phyloP scores from a whole-genome alignment of 1,140 invertebrate species.

The Cotesia typhae region DNA sequence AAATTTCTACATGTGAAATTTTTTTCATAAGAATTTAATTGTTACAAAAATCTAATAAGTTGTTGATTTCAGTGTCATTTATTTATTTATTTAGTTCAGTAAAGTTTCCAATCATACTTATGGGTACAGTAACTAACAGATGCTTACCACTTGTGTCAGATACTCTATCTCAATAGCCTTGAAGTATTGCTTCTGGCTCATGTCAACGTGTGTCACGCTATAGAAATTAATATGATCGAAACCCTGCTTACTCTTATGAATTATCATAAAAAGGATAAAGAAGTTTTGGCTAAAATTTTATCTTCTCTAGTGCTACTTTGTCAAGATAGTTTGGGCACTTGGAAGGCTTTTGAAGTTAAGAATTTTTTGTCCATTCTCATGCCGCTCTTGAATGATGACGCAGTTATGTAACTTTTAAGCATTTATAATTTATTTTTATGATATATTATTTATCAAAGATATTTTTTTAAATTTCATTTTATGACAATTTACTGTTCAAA shows the following conservation, averaged over 20 bases:
- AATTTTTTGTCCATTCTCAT: slow-evolving; percentile 41
- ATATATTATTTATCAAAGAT: neutral
- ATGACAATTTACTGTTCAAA: too few relatives aligned
- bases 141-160: slow-evolving; percentile 34
- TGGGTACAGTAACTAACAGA: neutral
- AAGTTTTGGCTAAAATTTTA: slow-evolving; percentile 38
- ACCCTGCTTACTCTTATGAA: slow-evolving; percentile 40
- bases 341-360: slow-evolving; percentile 37
- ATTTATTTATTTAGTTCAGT: too few relatives aligned
- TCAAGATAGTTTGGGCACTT: slow-evolving; percentile 41
- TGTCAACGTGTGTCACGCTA: slow-evolving; percentile 35
- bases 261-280: slow-evolving; percentile 39
- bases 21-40: too few relatives aligned
- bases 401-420: slow-evolving; percentile 24
- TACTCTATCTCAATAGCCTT: slow-evolving; percentile 42
- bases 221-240: slow-evolving; percentile 43
- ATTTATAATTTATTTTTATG: neutral
- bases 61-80: too few relatives aligned
- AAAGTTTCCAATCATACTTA: too few relatives aligned
- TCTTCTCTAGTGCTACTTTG: slow-evolving; percentile 46
- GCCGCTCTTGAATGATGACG: slow-evolving; percentile 39
- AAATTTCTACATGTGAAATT: neutral
- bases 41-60: too few relatives aligned
- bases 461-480: too few relatives aligned
- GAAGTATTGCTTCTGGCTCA: slow-evolving; percentile 40